Evolutionary conservation across 2,797 vertebrate species (phyloP).

Genomic region (Cichlasoma orientale): DNA sequence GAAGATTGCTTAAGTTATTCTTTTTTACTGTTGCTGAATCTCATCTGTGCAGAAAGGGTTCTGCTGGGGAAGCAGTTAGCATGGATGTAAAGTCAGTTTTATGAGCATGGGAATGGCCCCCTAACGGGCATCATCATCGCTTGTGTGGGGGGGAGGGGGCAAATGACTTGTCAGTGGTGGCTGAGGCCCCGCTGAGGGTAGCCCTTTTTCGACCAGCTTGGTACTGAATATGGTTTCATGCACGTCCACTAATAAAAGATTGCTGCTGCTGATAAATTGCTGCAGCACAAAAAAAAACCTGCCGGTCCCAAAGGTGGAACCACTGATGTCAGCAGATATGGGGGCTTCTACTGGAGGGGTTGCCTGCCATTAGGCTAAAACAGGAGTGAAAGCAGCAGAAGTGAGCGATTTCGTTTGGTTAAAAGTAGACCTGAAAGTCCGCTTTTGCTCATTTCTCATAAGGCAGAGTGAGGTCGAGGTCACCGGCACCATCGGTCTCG

Average conservation of each 20-base stretch:
- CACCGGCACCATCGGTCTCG: rapidly evolving
- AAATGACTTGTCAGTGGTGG: rapidly evolving
- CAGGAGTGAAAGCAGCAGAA: neutral
- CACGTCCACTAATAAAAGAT: neutral
- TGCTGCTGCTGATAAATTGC: neutral
- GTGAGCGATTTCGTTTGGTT: neutral
- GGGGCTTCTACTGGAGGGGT: neutral
- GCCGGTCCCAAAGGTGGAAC: rapidly evolving
- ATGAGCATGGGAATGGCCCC: neutral
- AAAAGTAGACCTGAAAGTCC: neutral
- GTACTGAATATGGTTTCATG: rapidly evolving
- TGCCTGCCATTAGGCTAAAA: neutral
- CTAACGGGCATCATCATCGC: neutral
- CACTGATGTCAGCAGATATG: neutral
- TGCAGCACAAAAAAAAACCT: rapidly evolving
- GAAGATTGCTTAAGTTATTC: neutral
- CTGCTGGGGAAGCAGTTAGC: neutral
- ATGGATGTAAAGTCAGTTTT: neutral
- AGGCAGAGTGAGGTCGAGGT: neutral
- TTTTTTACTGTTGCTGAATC: neutral
- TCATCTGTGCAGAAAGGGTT: neutral
- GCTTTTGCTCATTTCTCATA: neutral
- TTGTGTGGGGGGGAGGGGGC: neutral
- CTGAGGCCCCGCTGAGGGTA: neutral
- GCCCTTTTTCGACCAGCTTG: rapidly evolving